Evolutionary conservation across 2,797 vertebrate genomes (phyloP), one percentile per base, ranked within the genome.

Genomic region (Semotilus atromaculatus): DNA sequence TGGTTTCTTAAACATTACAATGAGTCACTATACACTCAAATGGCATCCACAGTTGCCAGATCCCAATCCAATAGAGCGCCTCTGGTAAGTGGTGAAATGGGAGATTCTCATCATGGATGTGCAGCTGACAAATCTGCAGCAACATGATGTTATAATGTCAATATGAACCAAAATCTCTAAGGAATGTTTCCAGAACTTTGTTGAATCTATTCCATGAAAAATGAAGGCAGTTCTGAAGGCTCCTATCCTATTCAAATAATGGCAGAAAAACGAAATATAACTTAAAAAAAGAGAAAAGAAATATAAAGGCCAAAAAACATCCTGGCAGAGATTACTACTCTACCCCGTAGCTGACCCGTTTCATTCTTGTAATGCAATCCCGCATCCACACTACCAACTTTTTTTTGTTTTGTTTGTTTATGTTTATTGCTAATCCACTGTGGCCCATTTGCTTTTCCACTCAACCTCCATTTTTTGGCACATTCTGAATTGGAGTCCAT

Each of bases 41-140:
- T 55, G 19, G 14, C 45, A 23, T 55, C 34, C 87, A 82, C 58
- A 82, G 73, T 86, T 67, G 40, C 78, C 66, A 81, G 76, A 81
- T 70, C 73, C 86, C 67, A 82, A 84, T 84, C 67, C 86, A 87
- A 83, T 55, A 81, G 77, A 88, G 66, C 84, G 88, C n/a, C 38
- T 86, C 82, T 88, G 83, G 67, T 72, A 86, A 88, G 83, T 86
- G 88, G 68, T 89, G 86, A 86, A 91, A 90, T 8, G n/a, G 77
- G 86, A 92, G 82, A 90, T 86, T 91, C 5, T 0, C 88, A 90
- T 91, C 62, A 89, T 89, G 60, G 87, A 93, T 91, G 87, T 91
- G 88, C 86, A 92, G 86, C 91, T 40, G 80, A 92, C 85, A 92
- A 92, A 93, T 91, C 89, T 91, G 83, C 88, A 86, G 72, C 84